Base-by-base conservation (phyloP, 2,113 vertebrate species). In the Sceloporus tristichus region DNA sequence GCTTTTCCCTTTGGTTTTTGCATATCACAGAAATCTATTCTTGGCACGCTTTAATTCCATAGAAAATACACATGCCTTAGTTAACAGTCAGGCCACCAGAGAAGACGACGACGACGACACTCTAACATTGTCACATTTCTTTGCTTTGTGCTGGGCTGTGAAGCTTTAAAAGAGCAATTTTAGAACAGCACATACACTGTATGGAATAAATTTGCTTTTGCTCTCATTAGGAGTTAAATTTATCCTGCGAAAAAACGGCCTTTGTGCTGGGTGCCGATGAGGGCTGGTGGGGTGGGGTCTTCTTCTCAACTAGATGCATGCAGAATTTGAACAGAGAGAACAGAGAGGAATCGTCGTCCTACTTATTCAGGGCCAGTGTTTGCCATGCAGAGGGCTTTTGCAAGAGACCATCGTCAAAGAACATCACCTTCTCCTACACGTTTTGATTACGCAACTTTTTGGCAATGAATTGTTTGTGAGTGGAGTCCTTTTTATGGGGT, bases 1-100 rank as follows among this genome's bases (percentile, higher is more conserved):
- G 42, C 27, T 16, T 85, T 9, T 88, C n/a, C 42, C 38, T 84
- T 42, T 79, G 66, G 87, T 78, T 82, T 88, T 83, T 87, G n/a
- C n/a, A 84, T 91, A 90, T 92, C 90, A 91, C 80, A 88, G 85
- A 78, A 83, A 87, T 62, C 83, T 92, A 78, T 87, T 92, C 93
- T 79, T 85, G 82, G 79, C 71, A 76, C 78, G 53, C 66, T 85
- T 87, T 92, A 86, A 88, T 25, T 91, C 92, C 83, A 21, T 18
- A 38, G 62, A 73, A 88, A 85, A 89, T 79, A 74, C 48, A 84
- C 76, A 62, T 16, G 74, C 53, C 87, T 90, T 80, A 70, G 59
- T 66, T 71, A 91, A 88, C 11, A 80, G 65, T 59, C 76, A 54
- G 76, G 76, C 76, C 62, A 70, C 71, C 53, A 23, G 59, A 75